Base-by-base conservation (phyloP, 2,888 invertebrate species). In the Cheilosia variabilis region DNA sequence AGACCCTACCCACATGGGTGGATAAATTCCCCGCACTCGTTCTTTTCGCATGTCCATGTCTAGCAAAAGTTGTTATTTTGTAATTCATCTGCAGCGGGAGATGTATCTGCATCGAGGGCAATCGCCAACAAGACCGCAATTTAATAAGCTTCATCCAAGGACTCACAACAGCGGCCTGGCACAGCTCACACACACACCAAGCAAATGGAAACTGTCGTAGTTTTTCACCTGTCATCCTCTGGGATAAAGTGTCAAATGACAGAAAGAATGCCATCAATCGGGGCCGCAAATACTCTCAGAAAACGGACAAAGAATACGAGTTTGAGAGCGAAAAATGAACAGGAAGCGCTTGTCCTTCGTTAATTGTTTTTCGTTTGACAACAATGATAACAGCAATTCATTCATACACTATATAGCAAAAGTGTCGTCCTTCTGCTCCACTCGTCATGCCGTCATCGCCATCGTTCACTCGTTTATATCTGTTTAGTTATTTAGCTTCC, bases 361-460 rank as follows among this genome's bases (percentile, higher is more conserved):
- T 83, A 78, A 69, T 79, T 75, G 73, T 73, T 75, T 79, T 79
- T 65, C 65, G 57, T 79, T 79, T 75, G 68, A 78, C 73, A 78
- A 57, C 43, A 43, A 66, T 53, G 45, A 73, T 58, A 80, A 75
- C 55, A 71, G 43, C 55, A 63, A 81, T 65, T 81, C 69, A 81
- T 69, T 65, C 65, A 22, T 22, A 31, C 47, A 34, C 27, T 24
- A 34, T 24, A 34, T 34, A 17, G 15, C 43, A 58, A 13, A 24
- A 24, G 43, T 57, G 58, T 79, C 73, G 58, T 79, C 73, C 65
- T 58, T 66, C 52, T 60, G 71, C 41, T 47, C 17, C 62, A 69
- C 45, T 77, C 55, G 47, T 41, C 47, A 27, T 17, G 37, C 2
- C 17, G 17, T 9, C 47, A n/a, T 17, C 45, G 7, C 24, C 77